Base-by-base conservation (phyloP, 1,140 invertebrate genomes). In the Drosophila tsacasi region DNA sequence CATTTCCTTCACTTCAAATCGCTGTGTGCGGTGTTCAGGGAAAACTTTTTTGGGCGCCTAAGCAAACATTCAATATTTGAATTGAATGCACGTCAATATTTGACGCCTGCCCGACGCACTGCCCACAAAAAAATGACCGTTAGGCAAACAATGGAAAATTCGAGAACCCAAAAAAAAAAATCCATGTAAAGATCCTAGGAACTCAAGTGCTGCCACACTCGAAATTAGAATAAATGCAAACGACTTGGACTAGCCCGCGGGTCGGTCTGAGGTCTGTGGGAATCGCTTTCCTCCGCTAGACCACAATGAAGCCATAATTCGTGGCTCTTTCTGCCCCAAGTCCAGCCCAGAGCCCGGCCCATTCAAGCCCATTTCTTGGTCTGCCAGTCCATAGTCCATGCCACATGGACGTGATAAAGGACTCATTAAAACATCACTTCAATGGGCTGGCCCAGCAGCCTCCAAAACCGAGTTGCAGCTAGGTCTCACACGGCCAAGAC, bases 341-440 rank as follows among this genome's bases (percentile, higher is more conserved):
- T 10, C 25, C 47, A 27, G 47, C 47, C 47, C 47, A 49, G 47
- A 27, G 32, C 46, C 62, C 62, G 42, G 19, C 66, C 61, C 67
- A 81, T 71, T 72, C 50, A 71, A 71, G 40, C 47, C 55, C 61
- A 52, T 84, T 52, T 59, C 65, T 60, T 44, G 42, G 66, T 57
- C 60, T 72, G 40, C 44, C 42, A 57, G 54, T n/a, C 30, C 60
- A 50, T 81, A 57, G 54, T n/a, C 30, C 60, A 50, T 81, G 67
- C 66, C 79, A 72, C 77, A 81, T 68, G 68, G 85, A 90, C 81
- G 86, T 89, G 85, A 89, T 89, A 89, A 91, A 89, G 85, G 85
- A 89, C 85, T 89, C 85, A 90, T 89, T 89, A 89, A 89, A 89
- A 89, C 85, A 89, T 89, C 85, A 90, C 85, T 75, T 91, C 71